Percentiles rank a stretch among this genome's conserved stretches.
These are phyloP conservation scores for Tricholauxania praeusta DNA, from an alignment of 2,888 invertebrate genomes.

Conservation along the genomic window DNA sequence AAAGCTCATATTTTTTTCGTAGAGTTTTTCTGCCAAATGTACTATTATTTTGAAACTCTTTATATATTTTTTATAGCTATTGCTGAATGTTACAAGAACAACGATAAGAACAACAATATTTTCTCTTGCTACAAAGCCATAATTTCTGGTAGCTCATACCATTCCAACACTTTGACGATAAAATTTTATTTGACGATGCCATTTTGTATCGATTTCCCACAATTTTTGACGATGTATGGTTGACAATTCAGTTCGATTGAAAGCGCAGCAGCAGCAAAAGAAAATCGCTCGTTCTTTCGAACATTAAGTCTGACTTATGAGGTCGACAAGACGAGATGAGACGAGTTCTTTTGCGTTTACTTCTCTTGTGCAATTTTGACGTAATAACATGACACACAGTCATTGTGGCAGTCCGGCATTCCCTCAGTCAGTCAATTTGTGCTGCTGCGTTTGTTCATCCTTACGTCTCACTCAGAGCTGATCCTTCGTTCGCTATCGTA, in stretches of 20 bases:
- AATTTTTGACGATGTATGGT: constrained; percentile 51
- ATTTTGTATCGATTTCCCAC: constrained; percentile 60
- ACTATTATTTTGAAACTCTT: too few relatives aligned
- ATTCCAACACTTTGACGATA: constrained; percentile 43
- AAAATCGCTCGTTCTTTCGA: constrained; percentile 41
- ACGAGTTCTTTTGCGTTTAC: constrained; percentile 29
- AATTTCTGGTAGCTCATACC: constrained; percentile 16
- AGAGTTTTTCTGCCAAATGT: too few relatives aligned
- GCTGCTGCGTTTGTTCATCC: background rate
- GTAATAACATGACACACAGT: constrained; percentile 30
- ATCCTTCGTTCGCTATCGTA: background rate
- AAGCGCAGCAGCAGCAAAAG: constrained; percentile 41
- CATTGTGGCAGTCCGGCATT: background rate
- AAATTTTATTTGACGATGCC: constrained; percentile 60
- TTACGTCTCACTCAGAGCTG: background rate
- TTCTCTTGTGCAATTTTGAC: constrained; percentile 24
- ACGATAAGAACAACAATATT: background rate
- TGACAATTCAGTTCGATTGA: background rate
- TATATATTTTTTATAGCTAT: too few relatives aligned
- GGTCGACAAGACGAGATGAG: constrained; percentile 26
- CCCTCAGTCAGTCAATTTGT: background rate
- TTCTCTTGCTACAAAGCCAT: constrained; percentile 2
- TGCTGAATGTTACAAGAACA: too few relatives aligned
- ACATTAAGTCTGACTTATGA: constrained; percentile 58
- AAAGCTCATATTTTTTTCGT: too few relatives aligned